Evolutionary conservation across 1,140 invertebrate genomes (phyloP), one percentile per base, ranked within the genome.

Genomic region (Atta texana): DNA sequence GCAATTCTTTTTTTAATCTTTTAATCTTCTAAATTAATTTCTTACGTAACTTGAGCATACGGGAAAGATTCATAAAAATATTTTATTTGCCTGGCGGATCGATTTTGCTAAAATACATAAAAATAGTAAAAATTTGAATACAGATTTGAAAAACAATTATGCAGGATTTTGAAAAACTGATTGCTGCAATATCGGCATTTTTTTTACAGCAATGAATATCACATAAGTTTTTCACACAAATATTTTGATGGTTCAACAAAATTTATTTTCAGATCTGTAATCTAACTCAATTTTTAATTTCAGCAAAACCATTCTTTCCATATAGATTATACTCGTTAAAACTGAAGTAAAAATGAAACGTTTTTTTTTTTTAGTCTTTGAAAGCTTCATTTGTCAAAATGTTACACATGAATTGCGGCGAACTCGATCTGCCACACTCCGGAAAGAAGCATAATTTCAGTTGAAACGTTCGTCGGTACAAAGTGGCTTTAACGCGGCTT

Each of bases 401-500:
- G 39, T 78, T 49, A 6, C 4, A 28, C 34, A 39, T 16, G 28
- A 68, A 24, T 66, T 18, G 75, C 18, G n/a, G 24, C 18, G 44
- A 68, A 63, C 18, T 59, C 74, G 55, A 76, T 59, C 34, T 28
- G 24, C 24, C 21, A 24, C 24, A 7, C 24, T 28, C 16, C 34
- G 18, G 14, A 34, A 53, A n/a, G 28, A 53, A 77, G n/a, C 53
- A 66, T 81, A 66, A 85, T 76, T 76, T 72, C 71, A 71, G 24
- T 21, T 14, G 71, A 55, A 61, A 76, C 39, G 71, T 68, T 87
- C 69, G 68, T 44, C 24, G 66, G 53, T 39, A 16, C 71, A 53
- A 76, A 87, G 77, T 69, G 34, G 51, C 21, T 51, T 12, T 24
- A 66, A 28, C 69, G 63, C 21, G 18, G 34, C 71, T 84, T 66